Conservation (phyloP, 2,113 vertebrate species). For the Centropus bengalensis region DNA sequence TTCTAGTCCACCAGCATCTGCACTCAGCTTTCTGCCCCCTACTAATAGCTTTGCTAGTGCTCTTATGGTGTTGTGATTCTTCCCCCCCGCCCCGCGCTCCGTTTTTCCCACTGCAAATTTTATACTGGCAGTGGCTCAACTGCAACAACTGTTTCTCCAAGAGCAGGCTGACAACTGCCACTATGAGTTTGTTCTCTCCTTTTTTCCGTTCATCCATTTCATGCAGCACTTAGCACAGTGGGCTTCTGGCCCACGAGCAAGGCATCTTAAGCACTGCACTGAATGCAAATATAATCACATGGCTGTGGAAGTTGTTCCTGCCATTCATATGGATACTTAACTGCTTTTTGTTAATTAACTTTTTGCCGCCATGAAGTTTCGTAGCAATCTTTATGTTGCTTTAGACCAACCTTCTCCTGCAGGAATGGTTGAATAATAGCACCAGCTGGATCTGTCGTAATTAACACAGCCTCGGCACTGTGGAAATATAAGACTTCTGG, state of each 20-base stretch:
- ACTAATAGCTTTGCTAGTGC: not conserved
- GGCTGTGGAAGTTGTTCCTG: conserved; percentile 51
- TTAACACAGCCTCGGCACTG: conserved; percentile 44
- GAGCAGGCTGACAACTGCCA: conserved; percentile 68
- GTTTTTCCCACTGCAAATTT: conserved; percentile 44
- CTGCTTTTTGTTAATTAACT: conserved; percentile 62
- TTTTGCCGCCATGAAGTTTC: conserved; percentile 18
- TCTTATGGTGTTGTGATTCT: conserved; percentile 13
- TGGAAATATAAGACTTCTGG: conserved; percentile 64
- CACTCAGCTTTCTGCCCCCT: not conserved
- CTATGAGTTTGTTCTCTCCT: conserved; percentile 66
- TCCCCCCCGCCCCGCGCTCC: not conserved
- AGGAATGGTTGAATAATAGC: conserved; percentile 55
- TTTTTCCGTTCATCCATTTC: conserved; percentile 55
- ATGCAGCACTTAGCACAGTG: conserved; percentile 61
- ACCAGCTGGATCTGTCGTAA: conserved; percentile 59
- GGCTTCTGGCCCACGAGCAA: conserved; percentile 39
- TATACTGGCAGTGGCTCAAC: conserved; percentile 56
- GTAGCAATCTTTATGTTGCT: not conserved
- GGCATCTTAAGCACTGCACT: conserved; percentile 32
- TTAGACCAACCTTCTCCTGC: not conserved
- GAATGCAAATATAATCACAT: conserved; percentile 56
- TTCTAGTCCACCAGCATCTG: not conserved
- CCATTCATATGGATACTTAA: conserved; percentile 52
- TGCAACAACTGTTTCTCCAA: conserved; percentile 62